Evolutionary conservation across 30 jellyfish, hydroid and myxozoan species (phyloP).

Genomic region (Pelagia noctiluca): DNA sequence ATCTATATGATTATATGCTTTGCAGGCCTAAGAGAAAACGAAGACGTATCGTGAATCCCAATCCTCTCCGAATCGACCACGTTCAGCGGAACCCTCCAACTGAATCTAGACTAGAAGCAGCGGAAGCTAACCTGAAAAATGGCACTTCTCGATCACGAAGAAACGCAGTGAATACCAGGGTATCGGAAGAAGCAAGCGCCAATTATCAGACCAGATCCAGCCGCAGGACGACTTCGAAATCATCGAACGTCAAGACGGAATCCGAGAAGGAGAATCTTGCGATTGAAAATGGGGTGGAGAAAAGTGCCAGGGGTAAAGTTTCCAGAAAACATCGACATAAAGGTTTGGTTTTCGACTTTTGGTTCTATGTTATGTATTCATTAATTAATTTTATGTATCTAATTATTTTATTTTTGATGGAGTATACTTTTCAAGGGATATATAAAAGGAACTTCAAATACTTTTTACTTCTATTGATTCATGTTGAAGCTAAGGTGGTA

Average conservation of each 20-base stretch:
- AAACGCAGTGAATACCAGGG: neutral
- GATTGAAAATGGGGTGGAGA: conserved; percentile 41
- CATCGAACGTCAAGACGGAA: conserved; percentile 23
- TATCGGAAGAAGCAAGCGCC: neutral
- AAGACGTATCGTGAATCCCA: neutral
- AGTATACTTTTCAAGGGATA: no score
- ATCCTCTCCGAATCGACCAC: neutral
- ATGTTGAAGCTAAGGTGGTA: no score
- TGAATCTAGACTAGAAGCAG: neutral
- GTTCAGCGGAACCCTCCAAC: neutral
- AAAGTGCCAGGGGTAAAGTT: neutral
- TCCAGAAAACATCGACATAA: neutral
- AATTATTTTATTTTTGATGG: no score
- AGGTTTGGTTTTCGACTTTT: neutral
- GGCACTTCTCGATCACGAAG: neutral
- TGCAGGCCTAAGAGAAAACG: neutral
- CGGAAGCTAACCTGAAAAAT: neutral
- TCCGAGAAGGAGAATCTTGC: conserved; percentile 56
- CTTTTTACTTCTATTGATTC: no score
- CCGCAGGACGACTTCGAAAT: conserved; percentile 45
- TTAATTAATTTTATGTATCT: no score
- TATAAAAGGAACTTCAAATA: no score
- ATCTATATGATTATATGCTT: neutral
- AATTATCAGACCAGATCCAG: conserved; percentile 57
- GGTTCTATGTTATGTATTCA: neutral